These are phyloP conservation scores for Cossypha polioptera DNA, from an alignment of 2,797 vertebrate species.

Conservation along the genomic window DNA sequence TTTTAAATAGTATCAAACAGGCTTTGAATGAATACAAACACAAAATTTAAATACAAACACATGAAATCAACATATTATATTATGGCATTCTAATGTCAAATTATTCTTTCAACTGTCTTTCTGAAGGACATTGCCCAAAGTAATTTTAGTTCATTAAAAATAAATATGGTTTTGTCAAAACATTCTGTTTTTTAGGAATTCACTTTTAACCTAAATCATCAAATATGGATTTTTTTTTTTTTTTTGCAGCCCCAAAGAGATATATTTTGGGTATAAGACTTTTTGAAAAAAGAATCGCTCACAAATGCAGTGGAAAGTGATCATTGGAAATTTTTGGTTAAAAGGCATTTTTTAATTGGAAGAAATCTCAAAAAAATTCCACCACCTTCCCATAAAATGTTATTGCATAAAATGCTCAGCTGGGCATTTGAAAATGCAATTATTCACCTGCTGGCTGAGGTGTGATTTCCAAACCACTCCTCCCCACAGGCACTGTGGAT, in stretches of 20 bases:
- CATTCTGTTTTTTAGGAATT: neutral
- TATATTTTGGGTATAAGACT: neutral
- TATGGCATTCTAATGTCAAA: neutral
- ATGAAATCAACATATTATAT: neutral
- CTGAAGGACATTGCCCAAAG: neutral
- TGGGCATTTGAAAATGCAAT: neutral
- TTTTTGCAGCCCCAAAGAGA: rapidly evolving
- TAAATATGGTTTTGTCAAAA: neutral
- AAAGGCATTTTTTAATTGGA: neutral
- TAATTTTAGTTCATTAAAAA: neutral
- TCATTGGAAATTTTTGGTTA: rapidly evolving
- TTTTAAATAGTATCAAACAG: neutral
- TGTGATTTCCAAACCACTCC: neutral
- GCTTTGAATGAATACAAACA: neutral
- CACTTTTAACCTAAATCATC: neutral
- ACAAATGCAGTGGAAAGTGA: neutral
- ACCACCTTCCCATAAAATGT: neutral
- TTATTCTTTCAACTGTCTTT: neutral
- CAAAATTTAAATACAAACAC: neutral
- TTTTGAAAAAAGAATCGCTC: neutral
- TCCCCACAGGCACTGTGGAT: neutral
- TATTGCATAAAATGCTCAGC: neutral
- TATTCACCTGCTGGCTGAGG: neutral
- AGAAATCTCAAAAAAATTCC: neutral
- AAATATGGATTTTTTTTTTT: neutral